Evolutionary conservation across 2,113 vertebrate genomes (phyloP).

Genomic region (Callospermophilus lateralis): DNA sequence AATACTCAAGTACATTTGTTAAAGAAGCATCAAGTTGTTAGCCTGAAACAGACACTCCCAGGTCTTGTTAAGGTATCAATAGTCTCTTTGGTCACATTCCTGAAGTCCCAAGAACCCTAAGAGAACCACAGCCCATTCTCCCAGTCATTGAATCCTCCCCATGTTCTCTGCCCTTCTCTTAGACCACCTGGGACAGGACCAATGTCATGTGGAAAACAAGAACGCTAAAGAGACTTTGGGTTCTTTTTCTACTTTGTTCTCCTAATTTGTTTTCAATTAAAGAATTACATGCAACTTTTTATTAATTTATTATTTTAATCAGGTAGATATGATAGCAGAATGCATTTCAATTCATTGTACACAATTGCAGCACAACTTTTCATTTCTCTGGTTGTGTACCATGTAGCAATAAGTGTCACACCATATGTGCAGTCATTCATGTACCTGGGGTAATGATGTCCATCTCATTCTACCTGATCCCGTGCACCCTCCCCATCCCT

Average conservation of each 20-base stretch:
- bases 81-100: neutral
- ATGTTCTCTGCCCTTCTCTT: neutral
- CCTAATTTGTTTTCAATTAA: constrained; percentile 28
- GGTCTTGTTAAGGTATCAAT: neutral
- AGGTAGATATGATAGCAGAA: no score
- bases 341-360: no score
- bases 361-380: no score
- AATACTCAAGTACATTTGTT: neutral
- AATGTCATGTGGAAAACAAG: neutral
- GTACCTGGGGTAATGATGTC: no score
- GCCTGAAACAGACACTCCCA: neutral
- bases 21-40: neutral
- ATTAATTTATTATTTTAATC: no score
- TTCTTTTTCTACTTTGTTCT: neutral
- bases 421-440: no score
- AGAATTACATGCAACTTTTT: neutral
- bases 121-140: neutral
- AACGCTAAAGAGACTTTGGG: neutral
- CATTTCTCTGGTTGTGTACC: no score
- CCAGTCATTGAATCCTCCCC: neutral
- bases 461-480: no score
- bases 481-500: no score
- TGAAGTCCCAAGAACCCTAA: neutral
- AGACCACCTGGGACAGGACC: neutral
- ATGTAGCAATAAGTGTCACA: no score